Evolutionary conservation across 2,888 invertebrate species (phyloP).

Genomic region (Aphodius sticticus): DNA sequence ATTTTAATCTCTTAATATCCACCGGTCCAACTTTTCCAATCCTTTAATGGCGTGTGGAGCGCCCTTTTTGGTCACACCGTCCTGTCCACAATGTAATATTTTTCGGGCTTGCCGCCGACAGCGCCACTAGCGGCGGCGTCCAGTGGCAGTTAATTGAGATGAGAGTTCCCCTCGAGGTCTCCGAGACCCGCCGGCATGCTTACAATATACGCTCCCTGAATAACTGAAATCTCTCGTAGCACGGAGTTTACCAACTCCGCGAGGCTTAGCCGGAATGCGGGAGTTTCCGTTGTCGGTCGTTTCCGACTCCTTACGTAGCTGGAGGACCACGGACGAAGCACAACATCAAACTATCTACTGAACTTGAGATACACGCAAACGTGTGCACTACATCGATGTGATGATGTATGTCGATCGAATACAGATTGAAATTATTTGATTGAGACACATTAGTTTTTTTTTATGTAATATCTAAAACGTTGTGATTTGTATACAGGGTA

Average conservation of each 20-base stretch:
- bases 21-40: constrained; percentile 40
- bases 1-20: constrained; percentile 44
- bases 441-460: no score
- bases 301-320: neutral
- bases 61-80: neutral
- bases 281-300: neutral
- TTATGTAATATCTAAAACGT: no score
- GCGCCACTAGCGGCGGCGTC: neutral
- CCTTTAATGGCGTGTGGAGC: constrained; percentile 37
- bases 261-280: neutral
- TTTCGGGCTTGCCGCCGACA: neutral
- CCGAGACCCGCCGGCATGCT: neutral
- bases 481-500: no score
- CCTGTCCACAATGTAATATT: neutral
- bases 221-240: constrained; percentile 23
- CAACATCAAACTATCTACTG: neutral
- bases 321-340: neutral
- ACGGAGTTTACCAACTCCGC: constrained; percentile 21
- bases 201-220: constrained; percentile 21
- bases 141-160: neutral
- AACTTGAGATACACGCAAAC: neutral
- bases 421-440: neutral
- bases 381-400: neutral
- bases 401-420: neutral
- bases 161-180: neutral